A percentile compares a stretch with the other conserved stretches of the same genome.
Evolutionary conservation across 2,113 vertebrate genomes (phyloP).

Genomic region (Stigmatopora argus): DNA sequence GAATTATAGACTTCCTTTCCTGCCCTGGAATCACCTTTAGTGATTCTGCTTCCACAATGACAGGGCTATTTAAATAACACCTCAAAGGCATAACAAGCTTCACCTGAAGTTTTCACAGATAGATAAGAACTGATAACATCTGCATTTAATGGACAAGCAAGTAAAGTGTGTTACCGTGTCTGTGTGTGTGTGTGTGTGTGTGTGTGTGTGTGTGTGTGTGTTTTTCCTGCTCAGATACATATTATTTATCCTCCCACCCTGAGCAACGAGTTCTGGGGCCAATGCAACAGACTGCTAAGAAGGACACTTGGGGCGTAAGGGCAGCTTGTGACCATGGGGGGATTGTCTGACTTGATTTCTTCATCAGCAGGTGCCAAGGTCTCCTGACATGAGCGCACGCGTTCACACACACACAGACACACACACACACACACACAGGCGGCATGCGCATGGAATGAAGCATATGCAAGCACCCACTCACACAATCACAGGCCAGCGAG

Average conservation of each 20-base stretch:
- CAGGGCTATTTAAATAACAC: neutral
- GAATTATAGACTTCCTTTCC: too few species aligned
- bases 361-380: slow-evolving; percentile 65
- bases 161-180: neutral
- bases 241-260: slow-evolving; percentile 59
- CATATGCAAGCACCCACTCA: slow-evolving; percentile 4
- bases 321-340: slow-evolving; percentile 68
- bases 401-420: slow-evolving; percentile 15
- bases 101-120: neutral
- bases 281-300: slow-evolving; percentile 57
- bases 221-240: slow-evolving; percentile 25
- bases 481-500: slow-evolving; percentile 26
- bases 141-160: slow-evolving; percentile 1
- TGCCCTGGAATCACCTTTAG: neutral
- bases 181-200: neutral
- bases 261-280: slow-evolving; percentile 33
- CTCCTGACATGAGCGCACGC: slow-evolving; percentile 39
- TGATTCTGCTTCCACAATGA: neutral
- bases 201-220: neutral
- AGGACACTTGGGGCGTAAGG: slow-evolving; percentile 53
- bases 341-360: slow-evolving; percentile 67
- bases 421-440: slow-evolving; percentile 29
- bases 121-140: neutral
- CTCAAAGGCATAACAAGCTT: neutral
- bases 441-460: slow-evolving; percentile 30